These are phyloP conservation scores for Dascyllus trimaculatus DNA, from an alignment of 2,113 vertebrate species.

Conservation along the genomic window DNA sequence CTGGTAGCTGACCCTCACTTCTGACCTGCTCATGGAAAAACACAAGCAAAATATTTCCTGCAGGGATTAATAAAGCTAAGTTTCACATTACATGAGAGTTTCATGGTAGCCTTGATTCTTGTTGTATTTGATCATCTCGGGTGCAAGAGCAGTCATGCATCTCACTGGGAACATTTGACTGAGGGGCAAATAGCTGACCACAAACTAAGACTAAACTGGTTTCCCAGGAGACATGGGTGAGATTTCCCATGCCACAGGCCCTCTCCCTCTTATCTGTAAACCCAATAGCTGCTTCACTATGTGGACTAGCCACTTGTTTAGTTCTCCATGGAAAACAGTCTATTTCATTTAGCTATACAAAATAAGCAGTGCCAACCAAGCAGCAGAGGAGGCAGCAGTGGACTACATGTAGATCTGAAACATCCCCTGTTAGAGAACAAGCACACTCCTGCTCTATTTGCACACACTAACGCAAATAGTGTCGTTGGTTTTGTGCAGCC, in stretches of 20 bases:
- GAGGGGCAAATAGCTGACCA: conserved; percentile 73
- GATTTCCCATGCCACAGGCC: conserved; percentile 58
- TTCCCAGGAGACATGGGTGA: conserved; percentile 73
- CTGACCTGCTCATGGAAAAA: conserved; percentile 29
- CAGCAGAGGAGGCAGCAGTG: background rate
- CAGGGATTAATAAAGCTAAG: conserved; percentile 18
- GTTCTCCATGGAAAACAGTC: background rate
- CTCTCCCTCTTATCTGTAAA: conserved; percentile 16
- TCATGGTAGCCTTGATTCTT: conserved; percentile 29
- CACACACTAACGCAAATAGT: conserved; percentile 37
- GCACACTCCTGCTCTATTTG: background rate
- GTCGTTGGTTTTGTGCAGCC: conserved; percentile 50
- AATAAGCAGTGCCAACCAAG: conserved; percentile 3
- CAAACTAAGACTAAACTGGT: conserved; percentile 68
- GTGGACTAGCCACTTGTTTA: background rate
- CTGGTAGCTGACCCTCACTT: conserved; percentile 17
- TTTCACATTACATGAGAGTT: conserved; percentile 27
- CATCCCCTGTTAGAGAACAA: background rate
- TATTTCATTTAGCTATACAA: background rate
- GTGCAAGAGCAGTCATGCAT: conserved; percentile 32
- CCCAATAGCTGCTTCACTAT: conserved; percentile 11
- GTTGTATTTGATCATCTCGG: conserved; percentile 52
- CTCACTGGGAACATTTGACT: conserved; percentile 64
- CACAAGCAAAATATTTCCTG: conserved; percentile 52
- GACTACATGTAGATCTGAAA: conserved; percentile 12